A percentile compares a stretch with the other conserved stretches of the same genome.
Conservation (phyloP, 2,888 invertebrate genomes). For the Drosophila macrospina region DNA sequence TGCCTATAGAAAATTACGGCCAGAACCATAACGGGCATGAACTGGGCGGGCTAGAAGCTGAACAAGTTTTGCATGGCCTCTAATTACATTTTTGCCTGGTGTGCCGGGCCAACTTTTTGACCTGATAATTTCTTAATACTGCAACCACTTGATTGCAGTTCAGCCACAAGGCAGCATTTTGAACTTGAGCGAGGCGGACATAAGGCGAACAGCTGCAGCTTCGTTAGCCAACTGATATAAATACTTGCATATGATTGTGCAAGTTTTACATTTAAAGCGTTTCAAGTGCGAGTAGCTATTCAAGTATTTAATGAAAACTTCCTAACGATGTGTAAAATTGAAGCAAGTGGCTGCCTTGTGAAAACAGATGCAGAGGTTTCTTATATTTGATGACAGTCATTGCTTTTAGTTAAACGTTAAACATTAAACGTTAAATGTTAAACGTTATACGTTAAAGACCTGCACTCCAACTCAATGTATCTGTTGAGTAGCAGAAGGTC, state of each 20-base stretch:
- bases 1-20: neutral
- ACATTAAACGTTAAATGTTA: no score
- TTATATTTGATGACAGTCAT: neutral
- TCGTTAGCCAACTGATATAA: conserved; percentile 26
- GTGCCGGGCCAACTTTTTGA: conserved; percentile 53
- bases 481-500: neutral
- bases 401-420: neutral
- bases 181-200: conserved; percentile 8
- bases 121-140: conserved; percentile 70
- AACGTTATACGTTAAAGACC: neutral
- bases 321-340: no score
- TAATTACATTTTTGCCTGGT: conserved; percentile 60
- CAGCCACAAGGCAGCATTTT: conserved; percentile 11
- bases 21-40: neutral
- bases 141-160: conserved; percentile 39
- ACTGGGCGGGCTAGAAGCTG: neutral
- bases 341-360: no score
- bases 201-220: conserved; percentile 8
- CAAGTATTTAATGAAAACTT: neutral
- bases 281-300: no score
- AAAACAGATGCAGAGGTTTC: no score
- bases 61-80: conserved; percentile 57
- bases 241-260: conserved; percentile 5
- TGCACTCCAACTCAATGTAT: conserved; percentile 1
- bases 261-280: conserved; percentile 15